Conservation (phyloP, 2,113 vertebrate species). For the Ellobius talpinus region DNA sequence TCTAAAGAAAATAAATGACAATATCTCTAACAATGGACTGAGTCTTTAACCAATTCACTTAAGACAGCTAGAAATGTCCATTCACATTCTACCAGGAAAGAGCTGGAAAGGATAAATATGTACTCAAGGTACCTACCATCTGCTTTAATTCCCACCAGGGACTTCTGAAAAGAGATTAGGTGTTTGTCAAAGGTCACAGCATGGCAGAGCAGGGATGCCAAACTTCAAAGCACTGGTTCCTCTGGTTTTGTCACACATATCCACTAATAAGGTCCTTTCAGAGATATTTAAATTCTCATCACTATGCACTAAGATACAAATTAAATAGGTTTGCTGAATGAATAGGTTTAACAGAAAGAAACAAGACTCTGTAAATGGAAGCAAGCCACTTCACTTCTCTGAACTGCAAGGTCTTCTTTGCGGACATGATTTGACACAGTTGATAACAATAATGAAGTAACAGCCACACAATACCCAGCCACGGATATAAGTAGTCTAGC, state of each 20-base stretch:
- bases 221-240: neutral
- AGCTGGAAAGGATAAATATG: neutral
- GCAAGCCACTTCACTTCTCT: neutral
- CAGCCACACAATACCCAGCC: neutral
- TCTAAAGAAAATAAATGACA: slow-evolving; percentile 8
- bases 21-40: neutral
- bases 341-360: neutral
- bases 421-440: neutral
- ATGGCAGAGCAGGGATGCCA: neutral
- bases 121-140: neutral
- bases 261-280: neutral
- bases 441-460: slow-evolving; percentile 10
- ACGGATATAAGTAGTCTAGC: neutral
- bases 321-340: neutral
- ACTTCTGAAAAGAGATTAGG: slow-evolving; percentile 1
- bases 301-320: neutral
- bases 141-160: slow-evolving; percentile 16
- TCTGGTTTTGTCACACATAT: neutral
- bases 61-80: neutral
- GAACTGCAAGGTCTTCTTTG: neutral
- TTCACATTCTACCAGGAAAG: neutral
- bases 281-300: neutral
- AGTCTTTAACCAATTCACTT: neutral
- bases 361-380: neutral
- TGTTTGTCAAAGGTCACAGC: neutral